Conservation (phyloP, 2,888 invertebrate genomes). For the Microdon myrmicae region DNA sequence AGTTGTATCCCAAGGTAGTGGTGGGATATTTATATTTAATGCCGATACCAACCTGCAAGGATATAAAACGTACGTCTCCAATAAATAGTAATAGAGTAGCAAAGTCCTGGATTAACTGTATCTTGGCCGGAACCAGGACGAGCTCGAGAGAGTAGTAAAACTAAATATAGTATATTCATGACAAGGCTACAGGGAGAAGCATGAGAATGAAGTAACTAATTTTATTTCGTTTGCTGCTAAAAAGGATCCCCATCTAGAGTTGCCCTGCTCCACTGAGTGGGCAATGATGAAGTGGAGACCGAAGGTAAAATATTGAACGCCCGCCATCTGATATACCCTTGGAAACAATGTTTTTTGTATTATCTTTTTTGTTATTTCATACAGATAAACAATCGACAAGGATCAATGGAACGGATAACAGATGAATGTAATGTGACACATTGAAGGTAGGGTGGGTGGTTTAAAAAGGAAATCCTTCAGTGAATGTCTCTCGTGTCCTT, state of each 20-base stretch:
- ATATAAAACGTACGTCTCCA: slow-evolving; percentile 3
- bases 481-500: slow-evolving; percentile 1
- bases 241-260: slow-evolving; percentile 9
- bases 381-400: slow-evolving; percentile 42
- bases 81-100: slow-evolving; percentile 24
- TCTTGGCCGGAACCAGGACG: slow-evolving; percentile 17
- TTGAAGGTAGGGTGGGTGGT: slow-evolving; percentile 6
- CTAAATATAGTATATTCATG: too few relatives aligned
- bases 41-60: slow-evolving; percentile 28
- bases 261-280: slow-evolving; percentile 19
- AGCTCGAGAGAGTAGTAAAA: neutral
- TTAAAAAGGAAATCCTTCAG: slow-evolving; percentile 4
- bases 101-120: slow-evolving; percentile 36
- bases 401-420: slow-evolving; percentile 39
- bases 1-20: slow-evolving; percentile 21
- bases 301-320: slow-evolving; percentile 42
- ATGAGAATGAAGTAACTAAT: slow-evolving; percentile 12
- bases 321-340: slow-evolving; percentile 20
- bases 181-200: slow-evolving; percentile 4
- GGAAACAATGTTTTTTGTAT: slow-evolving; percentile 25
- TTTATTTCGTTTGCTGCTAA: neutral
- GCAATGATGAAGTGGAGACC: slow-evolving; percentile 33
- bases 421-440: slow-evolving; percentile 27
- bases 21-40: slow-evolving; percentile 38
- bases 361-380: too few relatives aligned